Base-by-base conservation (phyloP, 35 echinoderm and acorn worm species). In the Ophiothrix spiculata region DNA sequence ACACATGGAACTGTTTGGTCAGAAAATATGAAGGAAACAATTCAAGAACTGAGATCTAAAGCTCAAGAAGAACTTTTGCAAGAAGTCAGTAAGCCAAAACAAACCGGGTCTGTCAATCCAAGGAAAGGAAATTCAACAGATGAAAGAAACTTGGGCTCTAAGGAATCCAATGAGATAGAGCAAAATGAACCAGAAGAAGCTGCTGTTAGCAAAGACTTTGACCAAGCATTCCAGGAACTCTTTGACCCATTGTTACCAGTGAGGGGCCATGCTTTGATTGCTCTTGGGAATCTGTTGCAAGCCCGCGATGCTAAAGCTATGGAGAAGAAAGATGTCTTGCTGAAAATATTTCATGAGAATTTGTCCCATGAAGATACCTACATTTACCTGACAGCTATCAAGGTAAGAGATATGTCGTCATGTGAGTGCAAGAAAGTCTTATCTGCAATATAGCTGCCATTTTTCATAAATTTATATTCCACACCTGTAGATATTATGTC, bases 1-100 rank as follows among this genome's bases (percentile, higher is more conserved):
- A 98, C 95, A 16, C 95, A 93, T 82, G 91, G 91, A 88, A 91
- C 95, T 36, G 91, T 97, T 21, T 86, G 77, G 56, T 76, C 93
- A 32, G 90, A 91, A 38, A 80, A 60, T 11, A 81, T 86, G 38
- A 87, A 77, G 35, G 83, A 91, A 19, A 80, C 60, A 25, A 69
- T 85, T n/a, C 32, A 86, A 37, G 79, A 90, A 0, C 78, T 90
- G 15, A 86, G 37, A 77, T 32, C 33, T 8, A 78, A 78, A 78
- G 38, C 33, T 6, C 84, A 41, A 23, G 33, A 75, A 40, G 28
- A 1, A 76, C 54, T 31, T 8, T 77, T 75, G 17, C 28, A 34
- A 21, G 34, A 83, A 40, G 32, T 33, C 21, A 35, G 36, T 1
- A 19, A 21, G 1, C 40, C 0, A 23, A 83, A 56, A 56, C 34